A percentile compares a stretch with the other conserved stretches of the same genome.
phyloP scores from a whole-genome alignment of 2,113 vertebrate genomes.

The Corythaixoides concolor region DNA sequence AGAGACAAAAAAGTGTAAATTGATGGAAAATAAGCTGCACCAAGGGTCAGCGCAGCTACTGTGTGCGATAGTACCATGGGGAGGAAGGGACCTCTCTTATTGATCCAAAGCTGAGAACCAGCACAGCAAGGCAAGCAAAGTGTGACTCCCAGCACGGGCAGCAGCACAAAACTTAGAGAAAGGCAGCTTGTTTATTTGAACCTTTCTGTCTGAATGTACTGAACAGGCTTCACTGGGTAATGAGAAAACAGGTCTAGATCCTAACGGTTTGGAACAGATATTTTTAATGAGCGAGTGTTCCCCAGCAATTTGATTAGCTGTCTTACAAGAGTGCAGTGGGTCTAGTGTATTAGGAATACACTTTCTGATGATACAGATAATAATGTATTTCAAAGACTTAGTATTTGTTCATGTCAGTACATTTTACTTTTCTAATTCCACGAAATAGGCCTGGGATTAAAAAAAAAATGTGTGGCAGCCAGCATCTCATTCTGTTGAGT shows the following conservation, averaged over 20 bases:
- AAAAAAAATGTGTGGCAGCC: neutral
- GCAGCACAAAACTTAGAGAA: neutral
- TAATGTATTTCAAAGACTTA: neutral
- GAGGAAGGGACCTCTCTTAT: neutral
- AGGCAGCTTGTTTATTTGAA: neutral
- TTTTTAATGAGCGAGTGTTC: neutral
- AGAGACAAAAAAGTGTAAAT: neutral
- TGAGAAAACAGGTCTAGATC: neutral
- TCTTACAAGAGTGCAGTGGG: neutral
- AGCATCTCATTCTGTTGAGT: neutral
- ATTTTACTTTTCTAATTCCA: neutral
- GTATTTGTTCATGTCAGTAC: neutral
- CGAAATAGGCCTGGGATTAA: neutral
- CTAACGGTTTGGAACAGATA: neutral
- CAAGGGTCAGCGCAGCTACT: neutral
- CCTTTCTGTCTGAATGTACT: neutral
- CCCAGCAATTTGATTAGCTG: neutral
- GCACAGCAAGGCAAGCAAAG: neutral
- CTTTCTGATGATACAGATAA: neutral
- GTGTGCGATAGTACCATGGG: rapidly evolving
- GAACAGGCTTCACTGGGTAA: neutral
- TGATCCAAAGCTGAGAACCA: neutral
- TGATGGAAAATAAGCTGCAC: neutral
- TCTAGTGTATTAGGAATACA: neutral
- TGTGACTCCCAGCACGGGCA: neutral